Evolutionary conservation across 2,888 invertebrate species (phyloP).

Genomic region (Scaptomyza caliginosa): DNA sequence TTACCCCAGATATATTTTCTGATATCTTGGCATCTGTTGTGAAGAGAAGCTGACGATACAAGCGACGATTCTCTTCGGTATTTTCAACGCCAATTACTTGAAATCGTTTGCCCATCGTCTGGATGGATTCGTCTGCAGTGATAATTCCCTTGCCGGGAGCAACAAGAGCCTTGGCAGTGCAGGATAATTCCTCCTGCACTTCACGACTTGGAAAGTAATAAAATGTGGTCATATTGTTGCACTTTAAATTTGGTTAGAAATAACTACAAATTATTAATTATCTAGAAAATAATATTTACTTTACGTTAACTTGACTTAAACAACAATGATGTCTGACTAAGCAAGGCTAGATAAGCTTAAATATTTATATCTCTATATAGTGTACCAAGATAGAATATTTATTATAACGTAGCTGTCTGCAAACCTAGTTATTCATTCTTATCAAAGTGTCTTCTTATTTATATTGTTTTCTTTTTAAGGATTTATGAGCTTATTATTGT

Average conservation of each 20-base stretch:
- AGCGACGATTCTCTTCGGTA: conserved; percentile 94
- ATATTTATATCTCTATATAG: neutral
- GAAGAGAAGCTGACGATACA: conserved; percentile 95
- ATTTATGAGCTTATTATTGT: conserved; percentile 25
- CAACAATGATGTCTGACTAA: neutral
- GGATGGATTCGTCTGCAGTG: conserved; percentile 98
- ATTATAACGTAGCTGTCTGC: too few species aligned
- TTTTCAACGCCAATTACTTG: conserved; percentile 95
- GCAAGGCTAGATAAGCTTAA: neutral
- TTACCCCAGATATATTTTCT: conserved; percentile 97
- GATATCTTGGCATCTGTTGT: conserved; percentile 89
- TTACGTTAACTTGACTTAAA: conserved; percentile 1
- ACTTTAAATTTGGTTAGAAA: conserved; percentile 36
- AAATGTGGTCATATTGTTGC: conserved; percentile 88
- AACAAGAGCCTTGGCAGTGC: conserved; percentile 95
- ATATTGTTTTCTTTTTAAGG: neutral
- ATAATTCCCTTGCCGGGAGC: conserved; percentile 98
- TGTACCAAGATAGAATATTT: neutral
- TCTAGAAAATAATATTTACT: neutral
- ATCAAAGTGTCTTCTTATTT: conserved; percentile 7
- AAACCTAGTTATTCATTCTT: neutral
- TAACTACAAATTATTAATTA: neutral
- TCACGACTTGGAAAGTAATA: conserved; percentile 93
- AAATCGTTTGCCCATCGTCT: conserved; percentile 85
- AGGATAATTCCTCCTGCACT: conserved; percentile 93